These are phyloP conservation scores for Psittacula echo DNA, from an alignment of 2,797 vertebrate species.

Conservation along the genomic window DNA sequence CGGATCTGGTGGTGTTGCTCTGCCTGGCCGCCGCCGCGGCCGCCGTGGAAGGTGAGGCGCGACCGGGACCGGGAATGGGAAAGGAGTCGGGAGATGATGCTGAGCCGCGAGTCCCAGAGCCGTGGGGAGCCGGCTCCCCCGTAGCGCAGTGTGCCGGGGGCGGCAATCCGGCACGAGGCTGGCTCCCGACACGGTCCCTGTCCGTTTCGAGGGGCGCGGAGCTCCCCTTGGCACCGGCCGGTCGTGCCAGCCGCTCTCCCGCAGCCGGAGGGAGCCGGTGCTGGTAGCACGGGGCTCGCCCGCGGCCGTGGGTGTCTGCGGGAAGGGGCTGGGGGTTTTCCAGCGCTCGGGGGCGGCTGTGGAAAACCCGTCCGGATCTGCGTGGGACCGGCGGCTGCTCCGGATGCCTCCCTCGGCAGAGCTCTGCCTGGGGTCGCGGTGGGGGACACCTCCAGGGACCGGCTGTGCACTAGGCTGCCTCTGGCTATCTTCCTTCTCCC, in stretches of 20 bases:
- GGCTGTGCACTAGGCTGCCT: background rate
- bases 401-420: background rate
- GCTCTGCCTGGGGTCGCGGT: background rate
- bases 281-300: background rate
- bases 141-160: background rate
- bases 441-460: background rate
- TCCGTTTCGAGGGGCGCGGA: background rate
- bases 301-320: background rate
- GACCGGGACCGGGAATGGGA: background rate
- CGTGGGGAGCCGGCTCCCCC: background rate
- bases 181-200: background rate
- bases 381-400: background rate
- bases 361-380: background rate
- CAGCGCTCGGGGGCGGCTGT: background rate
- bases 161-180: background rate
- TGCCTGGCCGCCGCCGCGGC: constrained; percentile 77
- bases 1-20: constrained; percentile 36
- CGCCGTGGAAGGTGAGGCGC: constrained; percentile 30
- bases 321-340: background rate
- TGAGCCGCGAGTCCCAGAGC: background rate
- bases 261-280: background rate
- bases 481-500: background rate
- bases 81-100: background rate
- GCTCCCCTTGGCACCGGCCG: background rate
- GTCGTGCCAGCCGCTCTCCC: background rate